Conservation (phyloP, 2,888 invertebrate genomes). For the Acronicta aceris region DNA sequence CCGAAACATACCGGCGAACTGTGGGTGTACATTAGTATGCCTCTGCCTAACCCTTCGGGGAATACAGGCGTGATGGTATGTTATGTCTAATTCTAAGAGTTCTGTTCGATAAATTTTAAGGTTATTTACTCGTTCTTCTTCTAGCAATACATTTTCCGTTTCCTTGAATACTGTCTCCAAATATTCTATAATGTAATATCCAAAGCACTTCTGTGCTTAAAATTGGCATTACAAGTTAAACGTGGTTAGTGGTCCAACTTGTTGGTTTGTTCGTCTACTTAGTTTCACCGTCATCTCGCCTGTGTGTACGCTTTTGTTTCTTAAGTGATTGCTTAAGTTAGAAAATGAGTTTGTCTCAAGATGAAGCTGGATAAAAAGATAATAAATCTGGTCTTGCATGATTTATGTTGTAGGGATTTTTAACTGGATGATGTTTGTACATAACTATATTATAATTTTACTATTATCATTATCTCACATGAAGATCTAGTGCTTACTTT, state of each 20-base stretch:
- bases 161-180: conserved; percentile 23
- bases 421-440: conserved; percentile 2
- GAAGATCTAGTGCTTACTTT: too few species aligned
- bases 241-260: conserved; percentile 45
- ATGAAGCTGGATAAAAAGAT: conserved; percentile 15
- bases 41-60: too few species aligned
- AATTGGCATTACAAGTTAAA: conserved; percentile 49
- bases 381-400: conserved; percentile 8
- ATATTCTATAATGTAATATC: conserved; percentile 38
- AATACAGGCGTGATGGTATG: too few species aligned
- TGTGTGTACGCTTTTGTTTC: conserved; percentile 46
- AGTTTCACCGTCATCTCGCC: conserved; percentile 25
- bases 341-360: conserved; percentile 42
- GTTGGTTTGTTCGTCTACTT: conserved; percentile 37
- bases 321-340: conserved; percentile 50
- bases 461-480: too few species aligned
- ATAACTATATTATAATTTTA: too few species aligned
- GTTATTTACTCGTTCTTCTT: neutral
- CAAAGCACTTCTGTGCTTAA: conserved; percentile 33
- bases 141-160: neutral
- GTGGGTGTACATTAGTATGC: too few species aligned
- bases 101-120: too few species aligned
- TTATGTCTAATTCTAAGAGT: too few species aligned
- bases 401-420: conserved; percentile 16
- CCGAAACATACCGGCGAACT: too few species aligned